These are phyloP conservation scores for Tachystola acroxantha DNA, from an alignment of 2,888 invertebrate species.

Conservation along the genomic window DNA sequence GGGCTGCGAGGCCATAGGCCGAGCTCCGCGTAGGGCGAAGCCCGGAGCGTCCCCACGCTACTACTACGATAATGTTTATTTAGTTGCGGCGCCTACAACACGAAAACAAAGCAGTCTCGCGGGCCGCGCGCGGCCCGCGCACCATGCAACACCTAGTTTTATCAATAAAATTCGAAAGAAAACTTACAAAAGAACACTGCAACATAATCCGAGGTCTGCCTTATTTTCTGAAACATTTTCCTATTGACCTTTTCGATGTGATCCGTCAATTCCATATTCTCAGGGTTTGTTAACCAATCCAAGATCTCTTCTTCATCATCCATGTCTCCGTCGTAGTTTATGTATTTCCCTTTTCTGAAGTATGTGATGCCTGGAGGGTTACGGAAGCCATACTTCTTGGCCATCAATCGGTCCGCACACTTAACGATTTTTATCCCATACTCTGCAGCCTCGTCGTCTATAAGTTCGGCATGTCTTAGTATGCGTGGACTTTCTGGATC, in stretches of 20 bases:
- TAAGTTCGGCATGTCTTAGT: conserved; percentile 91
- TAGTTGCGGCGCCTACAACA: no score
- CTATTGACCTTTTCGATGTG: conserved; percentile 94
- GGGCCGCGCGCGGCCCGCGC: no score
- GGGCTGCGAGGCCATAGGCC: no score
- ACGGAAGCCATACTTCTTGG: conserved; percentile 94
- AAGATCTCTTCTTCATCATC: conserved; percentile 94
- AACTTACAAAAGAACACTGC: conserved; percentile 96
- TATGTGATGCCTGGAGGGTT: conserved; percentile 94
- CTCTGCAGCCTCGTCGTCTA: conserved; percentile 94
- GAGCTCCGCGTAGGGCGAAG: no score
- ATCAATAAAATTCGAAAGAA: conserved; percentile 13
- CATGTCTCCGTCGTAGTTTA: conserved; percentile 95
- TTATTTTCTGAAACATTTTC: conserved; percentile 95
- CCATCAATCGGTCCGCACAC: conserved; percentile 92
- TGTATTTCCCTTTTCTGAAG: conserved; percentile 92
- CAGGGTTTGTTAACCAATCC: conserved; percentile 95
- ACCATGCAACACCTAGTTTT: no score
- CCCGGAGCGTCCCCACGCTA: no score
- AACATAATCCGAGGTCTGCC: conserved; percentile 92
- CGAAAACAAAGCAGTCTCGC: no score
- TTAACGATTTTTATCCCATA: conserved; percentile 95
- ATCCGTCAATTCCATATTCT: conserved; percentile 96
- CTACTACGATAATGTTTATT: no score
- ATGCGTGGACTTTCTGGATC: conserved; percentile 88